Conservation (phyloP, 2,888 invertebrate species). For the Linnaemya vulpina region DNA sequence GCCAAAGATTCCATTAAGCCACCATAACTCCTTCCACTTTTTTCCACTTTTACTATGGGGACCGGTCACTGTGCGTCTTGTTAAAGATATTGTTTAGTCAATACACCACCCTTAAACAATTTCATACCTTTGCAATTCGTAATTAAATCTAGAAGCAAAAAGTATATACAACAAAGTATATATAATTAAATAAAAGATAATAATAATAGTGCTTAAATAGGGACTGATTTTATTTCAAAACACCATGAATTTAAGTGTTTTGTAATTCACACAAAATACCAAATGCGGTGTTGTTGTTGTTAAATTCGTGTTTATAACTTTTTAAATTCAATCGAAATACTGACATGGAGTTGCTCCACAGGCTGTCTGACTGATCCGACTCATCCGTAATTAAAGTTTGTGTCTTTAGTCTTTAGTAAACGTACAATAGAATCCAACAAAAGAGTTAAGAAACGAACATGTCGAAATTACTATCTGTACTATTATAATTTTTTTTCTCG, state of each 20-base stretch:
- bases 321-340: constrained; percentile 20
- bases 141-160: background rate
- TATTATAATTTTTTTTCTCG: background rate
- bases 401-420: constrained; percentile 44
- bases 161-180: background rate
- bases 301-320: constrained; percentile 15
- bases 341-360: constrained; percentile 46
- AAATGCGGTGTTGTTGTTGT: background rate
- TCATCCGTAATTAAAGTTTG: constrained; percentile 47
- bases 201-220: background rate
- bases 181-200: background rate
- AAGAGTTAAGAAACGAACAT: constrained; percentile 58
- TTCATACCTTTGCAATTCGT: background rate
- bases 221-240: background rate
- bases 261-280: background rate
- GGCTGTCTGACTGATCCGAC: constrained; percentile 21
- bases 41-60: too few relatives aligned
- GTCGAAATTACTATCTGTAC: constrained; percentile 1
- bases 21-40: too few relatives aligned
- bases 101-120: background rate
- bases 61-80: too few relatives aligned
- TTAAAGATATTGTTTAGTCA: too few relatives aligned
- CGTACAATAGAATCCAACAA: constrained; percentile 26
- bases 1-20: too few relatives aligned
- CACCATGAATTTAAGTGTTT: background rate